These are phyloP conservation scores for Ammodramus savannarum DNA, from an alignment of 2,113 vertebrate genomes.

Conservation along the genomic window DNA sequence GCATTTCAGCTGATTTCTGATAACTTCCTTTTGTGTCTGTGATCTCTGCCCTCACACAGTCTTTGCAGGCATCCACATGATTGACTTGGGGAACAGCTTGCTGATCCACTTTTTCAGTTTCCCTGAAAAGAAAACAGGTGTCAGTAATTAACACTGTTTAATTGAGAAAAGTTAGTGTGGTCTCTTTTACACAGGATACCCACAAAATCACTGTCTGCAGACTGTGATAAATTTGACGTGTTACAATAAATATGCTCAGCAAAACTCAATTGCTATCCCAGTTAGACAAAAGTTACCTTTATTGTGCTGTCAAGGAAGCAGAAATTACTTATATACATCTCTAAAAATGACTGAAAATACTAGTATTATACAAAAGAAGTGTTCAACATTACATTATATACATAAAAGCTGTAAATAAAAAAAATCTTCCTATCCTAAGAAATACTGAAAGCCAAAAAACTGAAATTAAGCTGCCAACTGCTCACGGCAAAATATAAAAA, in stretches of 20 bases:
- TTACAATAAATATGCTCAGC: background rate
- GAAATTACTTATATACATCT: background rate
- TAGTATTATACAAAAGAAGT: background rate
- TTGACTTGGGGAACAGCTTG: conserved; percentile 85
- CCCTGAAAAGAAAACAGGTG: conserved; percentile 72
- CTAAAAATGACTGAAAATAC: background rate
- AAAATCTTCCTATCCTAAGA: background rate
- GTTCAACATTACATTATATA: background rate
- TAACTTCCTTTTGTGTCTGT: conserved; percentile 68
- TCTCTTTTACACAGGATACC: background rate
- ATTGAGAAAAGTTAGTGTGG: background rate
- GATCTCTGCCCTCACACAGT: conserved; percentile 68
- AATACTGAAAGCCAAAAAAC: background rate
- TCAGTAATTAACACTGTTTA: background rate
- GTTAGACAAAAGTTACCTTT: background rate
- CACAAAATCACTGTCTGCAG: background rate
- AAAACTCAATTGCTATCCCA: background rate
- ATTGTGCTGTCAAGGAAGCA: background rate
- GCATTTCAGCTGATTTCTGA: conserved; percentile 67
- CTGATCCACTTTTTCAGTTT: conserved; percentile 77
- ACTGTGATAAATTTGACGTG: background rate
- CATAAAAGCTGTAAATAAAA: background rate
- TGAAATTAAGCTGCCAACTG: background rate
- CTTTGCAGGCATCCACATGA: conserved; percentile 78
- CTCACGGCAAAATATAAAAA: background rate